Conservation (phyloP, 92 coral and sea anemone species). For the Umimayanthus chanpuru region DNA sequence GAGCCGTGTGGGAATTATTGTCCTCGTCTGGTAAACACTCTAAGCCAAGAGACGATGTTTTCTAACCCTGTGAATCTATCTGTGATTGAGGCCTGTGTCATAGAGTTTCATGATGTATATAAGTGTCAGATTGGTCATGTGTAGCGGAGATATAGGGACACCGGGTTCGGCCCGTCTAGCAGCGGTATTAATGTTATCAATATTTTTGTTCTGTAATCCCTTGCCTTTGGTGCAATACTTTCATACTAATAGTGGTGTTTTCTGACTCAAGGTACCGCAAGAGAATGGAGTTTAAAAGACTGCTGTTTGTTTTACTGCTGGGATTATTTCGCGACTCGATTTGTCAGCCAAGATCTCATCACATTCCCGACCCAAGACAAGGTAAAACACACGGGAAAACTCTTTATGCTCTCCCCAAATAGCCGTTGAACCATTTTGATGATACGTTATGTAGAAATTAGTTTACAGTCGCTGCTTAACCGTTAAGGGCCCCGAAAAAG, state of each 20-base stretch:
- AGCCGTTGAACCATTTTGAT: neutral
- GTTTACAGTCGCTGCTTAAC: neutral
- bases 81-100: neutral
- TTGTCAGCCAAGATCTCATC: constrained; percentile 36
- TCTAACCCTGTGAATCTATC: neutral
- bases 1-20: neutral
- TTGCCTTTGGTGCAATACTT: no score
- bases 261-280: neutral
- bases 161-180: neutral
- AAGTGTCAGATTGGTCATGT: neutral
- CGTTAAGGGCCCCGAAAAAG: neutral
- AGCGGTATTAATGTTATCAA: neutral
- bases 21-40: constrained; percentile 8
- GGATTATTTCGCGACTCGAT: constrained; percentile 25
- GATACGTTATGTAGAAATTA: constrained; percentile 27
- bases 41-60: constrained; percentile 6
- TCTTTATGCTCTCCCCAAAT: neutral
- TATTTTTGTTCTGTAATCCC: constrained; percentile 13
- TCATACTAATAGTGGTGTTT: constrained; percentile 7
- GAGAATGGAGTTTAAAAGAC: constrained; percentile 32
- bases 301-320: neutral
- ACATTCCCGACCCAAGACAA: constrained; percentile 37
- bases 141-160: neutral
- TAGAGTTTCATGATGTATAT: constrained; percentile 2
- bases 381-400: constrained; percentile 4